A percentile compares a stretch with the other conserved stretches of the same genome.
phyloP scores from a whole-genome alignment of 2,113 vertebrate genomes.

The Astatoreochromis straeleni region DNA sequence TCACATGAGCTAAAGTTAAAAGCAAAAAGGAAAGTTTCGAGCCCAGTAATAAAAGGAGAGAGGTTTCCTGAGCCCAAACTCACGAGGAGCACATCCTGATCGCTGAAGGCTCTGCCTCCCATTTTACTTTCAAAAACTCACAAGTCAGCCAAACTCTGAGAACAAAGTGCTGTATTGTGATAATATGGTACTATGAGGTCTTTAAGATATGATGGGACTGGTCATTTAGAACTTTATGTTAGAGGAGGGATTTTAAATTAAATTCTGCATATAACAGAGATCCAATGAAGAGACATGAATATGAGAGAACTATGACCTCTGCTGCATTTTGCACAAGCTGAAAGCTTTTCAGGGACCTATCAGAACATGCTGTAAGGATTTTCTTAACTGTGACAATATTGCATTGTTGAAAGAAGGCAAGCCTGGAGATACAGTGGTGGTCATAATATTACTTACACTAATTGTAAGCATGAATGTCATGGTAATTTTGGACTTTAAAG shows the following conservation, averaged over 20 bases:
- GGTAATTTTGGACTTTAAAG: neutral
- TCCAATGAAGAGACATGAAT: neutral
- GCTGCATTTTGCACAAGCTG: neutral
- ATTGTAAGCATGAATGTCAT: neutral
- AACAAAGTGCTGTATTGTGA: neutral
- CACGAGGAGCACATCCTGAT: neutral
- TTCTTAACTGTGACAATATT: neutral
- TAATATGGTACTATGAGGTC: neutral
- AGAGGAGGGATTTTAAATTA: neutral
- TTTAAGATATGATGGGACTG: neutral
- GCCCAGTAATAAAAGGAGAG: neutral
- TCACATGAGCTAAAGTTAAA: neutral
- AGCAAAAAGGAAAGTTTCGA: neutral
- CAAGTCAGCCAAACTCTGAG: neutral
- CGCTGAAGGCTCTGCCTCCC: neutral
- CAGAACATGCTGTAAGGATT: neutral
- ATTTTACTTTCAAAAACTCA: neutral
- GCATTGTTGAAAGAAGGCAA: neutral
- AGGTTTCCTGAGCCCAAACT: neutral
- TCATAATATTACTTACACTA: neutral
- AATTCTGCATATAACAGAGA: neutral
- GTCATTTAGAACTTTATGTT: neutral
- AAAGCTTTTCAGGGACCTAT: neutral
- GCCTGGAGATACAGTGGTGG: neutral
- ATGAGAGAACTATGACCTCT: neutral